Percentiles rank a stretch among this genome's conserved stretches.
Evolutionary conservation across 2,797 vertebrate species (phyloP).

Genomic region (Acrocephalus scirpaceus): DNA sequence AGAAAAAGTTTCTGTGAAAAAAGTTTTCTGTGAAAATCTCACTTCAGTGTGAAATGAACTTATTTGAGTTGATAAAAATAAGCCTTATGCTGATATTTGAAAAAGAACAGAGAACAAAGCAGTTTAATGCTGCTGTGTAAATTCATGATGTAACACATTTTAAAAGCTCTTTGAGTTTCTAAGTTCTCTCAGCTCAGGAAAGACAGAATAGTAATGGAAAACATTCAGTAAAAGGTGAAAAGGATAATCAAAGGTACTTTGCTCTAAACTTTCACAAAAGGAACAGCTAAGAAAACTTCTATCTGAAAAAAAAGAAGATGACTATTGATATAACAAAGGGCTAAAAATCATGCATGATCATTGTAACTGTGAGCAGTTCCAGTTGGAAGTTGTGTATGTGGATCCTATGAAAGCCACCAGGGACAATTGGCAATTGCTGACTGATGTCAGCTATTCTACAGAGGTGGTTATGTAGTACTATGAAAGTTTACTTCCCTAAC

Average conservation of each 20-base stretch:
- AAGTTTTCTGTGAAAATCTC: neutral
- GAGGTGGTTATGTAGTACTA: neutral
- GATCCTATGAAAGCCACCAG: neutral
- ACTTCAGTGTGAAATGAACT: neutral
- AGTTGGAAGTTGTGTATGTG: neutral
- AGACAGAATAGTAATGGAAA: neutral
- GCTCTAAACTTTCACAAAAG: neutral
- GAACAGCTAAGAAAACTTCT: neutral
- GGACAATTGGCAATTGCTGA: neutral
- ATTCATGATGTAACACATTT: neutral
- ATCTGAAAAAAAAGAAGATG: neutral
- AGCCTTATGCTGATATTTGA: neutral
- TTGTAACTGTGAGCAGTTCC: neutral
- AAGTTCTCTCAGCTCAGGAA: neutral
- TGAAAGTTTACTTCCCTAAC: neutral
- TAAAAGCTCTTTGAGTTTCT: neutral
- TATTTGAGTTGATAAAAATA: neutral
- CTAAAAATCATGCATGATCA: neutral
- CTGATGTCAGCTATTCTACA: neutral
- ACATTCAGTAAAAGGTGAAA: neutral
- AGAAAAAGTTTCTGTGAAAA: neutral
- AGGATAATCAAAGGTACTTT: neutral
- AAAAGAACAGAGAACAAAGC: neutral
- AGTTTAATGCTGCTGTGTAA: neutral
- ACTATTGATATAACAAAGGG: neutral